A percentile compares a stretch with the other conserved stretches of the same genome.
phyloP scores from a whole-genome alignment of 2,113 vertebrate genomes.

The Campylorhamphus procurvoides region DNA sequence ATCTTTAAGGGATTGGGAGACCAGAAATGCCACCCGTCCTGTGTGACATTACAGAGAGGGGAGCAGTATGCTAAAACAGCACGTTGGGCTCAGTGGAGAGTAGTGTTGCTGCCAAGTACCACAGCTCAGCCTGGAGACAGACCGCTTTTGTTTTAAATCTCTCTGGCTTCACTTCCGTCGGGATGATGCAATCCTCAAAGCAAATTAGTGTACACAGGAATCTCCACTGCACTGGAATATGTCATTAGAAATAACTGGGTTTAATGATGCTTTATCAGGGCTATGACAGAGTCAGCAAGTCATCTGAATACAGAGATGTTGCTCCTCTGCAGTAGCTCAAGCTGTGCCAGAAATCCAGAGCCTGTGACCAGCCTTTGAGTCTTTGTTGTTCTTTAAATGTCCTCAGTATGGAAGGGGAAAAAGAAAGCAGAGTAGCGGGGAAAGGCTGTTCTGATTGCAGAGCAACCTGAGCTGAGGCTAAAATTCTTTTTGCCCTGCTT shows the following conservation, averaged over 20 bases:
- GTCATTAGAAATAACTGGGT: slow-evolving; percentile 51
- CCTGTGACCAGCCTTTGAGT: neutral
- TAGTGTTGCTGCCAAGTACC: slow-evolving; percentile 20
- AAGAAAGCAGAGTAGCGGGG: neutral
- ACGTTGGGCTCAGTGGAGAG: neutral
- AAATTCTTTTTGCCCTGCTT: neutral
- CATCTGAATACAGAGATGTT: slow-evolving; percentile 37
- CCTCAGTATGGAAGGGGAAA: neutral
- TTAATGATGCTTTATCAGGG: slow-evolving; percentile 33
- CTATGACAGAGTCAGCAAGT: neutral
- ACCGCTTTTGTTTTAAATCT: slow-evolving; percentile 64
- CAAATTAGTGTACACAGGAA: slow-evolving; percentile 55
- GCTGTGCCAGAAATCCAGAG: neutral
- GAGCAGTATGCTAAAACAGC: slow-evolving; percentile 39
- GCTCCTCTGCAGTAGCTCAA: slow-evolving; percentile 2
- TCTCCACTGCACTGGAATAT: slow-evolving; percentile 14
- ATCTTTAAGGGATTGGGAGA: neutral
- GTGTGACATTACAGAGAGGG: slow-evolving; percentile 28
- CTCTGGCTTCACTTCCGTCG: slow-evolving; percentile 24
- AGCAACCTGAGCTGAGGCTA: neutral
- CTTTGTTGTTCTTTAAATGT: neutral
- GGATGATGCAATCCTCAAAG: slow-evolving; percentile 55
- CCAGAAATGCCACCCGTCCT: slow-evolving; percentile 41
- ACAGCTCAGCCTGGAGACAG: slow-evolving; percentile 58
- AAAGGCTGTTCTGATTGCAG: neutral